Percentiles rank a stretch among this genome's conserved stretches.
Evolutionary conservation across 2,113 vertebrate genomes (phyloP).

Genomic region (Turnix velox): DNA sequence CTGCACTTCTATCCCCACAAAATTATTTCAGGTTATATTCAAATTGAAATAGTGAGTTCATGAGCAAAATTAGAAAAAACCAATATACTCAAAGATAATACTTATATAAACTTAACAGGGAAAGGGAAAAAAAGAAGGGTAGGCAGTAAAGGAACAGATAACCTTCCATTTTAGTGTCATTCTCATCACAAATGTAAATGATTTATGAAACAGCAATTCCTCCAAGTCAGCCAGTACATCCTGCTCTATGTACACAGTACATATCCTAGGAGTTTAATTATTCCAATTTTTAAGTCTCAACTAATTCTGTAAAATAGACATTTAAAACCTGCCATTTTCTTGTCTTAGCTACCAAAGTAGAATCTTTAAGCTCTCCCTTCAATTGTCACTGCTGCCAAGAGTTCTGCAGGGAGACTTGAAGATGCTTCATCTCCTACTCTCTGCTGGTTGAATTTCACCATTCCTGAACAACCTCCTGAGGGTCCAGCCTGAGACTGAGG

Average conservation of each 20-base stretch:
- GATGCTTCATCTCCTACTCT: not conserved
- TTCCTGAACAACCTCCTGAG: not conserved
- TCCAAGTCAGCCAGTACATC: not conserved
- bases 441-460: not conserved
- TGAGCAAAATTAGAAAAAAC: not conserved
- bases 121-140: not conserved
- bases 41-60: not conserved
- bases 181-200: not conserved
- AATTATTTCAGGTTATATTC: not conserved
- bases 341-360: not conserved
- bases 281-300: not conserved
- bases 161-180: not conserved
- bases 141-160: not conserved
- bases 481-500: not conserved
- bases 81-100: not conserved
- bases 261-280: not conserved
- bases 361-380: not conserved
- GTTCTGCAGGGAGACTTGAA: not conserved
- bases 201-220: not conserved
- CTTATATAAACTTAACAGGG: not conserved
- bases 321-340: not conserved
- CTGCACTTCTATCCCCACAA: not conserved
- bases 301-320: not conserved
- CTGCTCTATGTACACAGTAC: not conserved
- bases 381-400: not conserved